A percentile compares a stretch with the other conserved stretches of the same genome.
phyloP scores from a whole-genome alignment of 2,888 invertebrate genomes.

The Lochmaea capreae region DNA sequence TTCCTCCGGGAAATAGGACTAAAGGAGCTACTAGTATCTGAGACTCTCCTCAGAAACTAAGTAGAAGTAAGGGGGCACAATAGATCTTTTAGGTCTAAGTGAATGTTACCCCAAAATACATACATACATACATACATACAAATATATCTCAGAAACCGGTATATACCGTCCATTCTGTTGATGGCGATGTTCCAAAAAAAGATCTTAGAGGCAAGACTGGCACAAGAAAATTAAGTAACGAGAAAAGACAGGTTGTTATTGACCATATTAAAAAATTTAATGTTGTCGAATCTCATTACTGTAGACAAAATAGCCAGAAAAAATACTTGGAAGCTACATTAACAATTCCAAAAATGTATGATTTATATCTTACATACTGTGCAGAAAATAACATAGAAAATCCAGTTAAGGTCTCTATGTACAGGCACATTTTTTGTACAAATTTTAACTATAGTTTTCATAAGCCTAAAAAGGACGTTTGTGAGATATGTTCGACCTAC shows the following conservation, averaged over 20 bases:
- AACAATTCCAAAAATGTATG: conserved; percentile 37
- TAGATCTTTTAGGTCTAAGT: no score
- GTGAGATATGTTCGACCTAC: conserved; percentile 32
- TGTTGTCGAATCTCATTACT: not conserved
- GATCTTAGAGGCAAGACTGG: not conserved
- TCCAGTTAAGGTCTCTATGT: conserved; percentile 37
- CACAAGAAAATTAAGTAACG: not conserved
- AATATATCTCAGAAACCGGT: not conserved
- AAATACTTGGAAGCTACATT: conserved; percentile 20
- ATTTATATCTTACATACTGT: conserved; percentile 31
- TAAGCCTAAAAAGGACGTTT: conserved; percentile 37
- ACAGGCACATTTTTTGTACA: conserved; percentile 33
- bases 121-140: no score
- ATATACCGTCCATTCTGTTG: not conserved
- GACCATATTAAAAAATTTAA: not conserved
- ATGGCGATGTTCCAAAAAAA: not conserved
- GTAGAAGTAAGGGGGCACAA: no score
- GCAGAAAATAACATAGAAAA: conserved; percentile 32
- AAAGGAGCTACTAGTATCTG: no score
- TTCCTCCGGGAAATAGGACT: no score
- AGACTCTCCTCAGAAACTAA: no score
- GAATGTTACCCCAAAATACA: no score
- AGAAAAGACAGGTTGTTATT: not conserved
- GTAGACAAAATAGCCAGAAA: not conserved
- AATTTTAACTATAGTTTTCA: conserved; percentile 35